Conservation (phyloP, 2,113 vertebrate genomes). For the Rattus rattus region DNA sequence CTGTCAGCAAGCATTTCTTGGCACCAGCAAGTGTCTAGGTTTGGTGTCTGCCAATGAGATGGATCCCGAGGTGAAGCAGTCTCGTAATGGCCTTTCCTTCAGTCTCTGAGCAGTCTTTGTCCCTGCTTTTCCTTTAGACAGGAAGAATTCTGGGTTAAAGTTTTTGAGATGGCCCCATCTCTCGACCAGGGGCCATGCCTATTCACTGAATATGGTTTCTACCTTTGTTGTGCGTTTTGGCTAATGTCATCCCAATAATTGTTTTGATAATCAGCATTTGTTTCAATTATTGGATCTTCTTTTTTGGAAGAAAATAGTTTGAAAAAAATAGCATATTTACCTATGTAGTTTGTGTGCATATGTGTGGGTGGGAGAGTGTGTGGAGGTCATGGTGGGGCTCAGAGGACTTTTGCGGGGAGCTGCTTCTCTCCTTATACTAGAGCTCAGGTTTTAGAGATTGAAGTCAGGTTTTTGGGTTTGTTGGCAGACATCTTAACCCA, state of each 20-base stretch:
- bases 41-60: no score
- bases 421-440: neutral
- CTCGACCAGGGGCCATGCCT: no score
- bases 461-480: neutral
- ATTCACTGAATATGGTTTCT: no score
- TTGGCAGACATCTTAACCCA: neutral
- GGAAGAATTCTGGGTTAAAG: no score
- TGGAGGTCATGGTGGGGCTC: neutral
- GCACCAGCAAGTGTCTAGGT: no score
- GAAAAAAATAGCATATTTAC: neutral
- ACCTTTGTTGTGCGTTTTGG: no score
- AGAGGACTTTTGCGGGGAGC: neutral
- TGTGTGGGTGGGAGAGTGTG: neutral
- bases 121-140: no score
- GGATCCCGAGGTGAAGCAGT: no score
- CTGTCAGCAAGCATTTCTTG: no score
- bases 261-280: constrained; percentile 3
- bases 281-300: constrained; percentile 3
- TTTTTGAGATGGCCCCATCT: no score
- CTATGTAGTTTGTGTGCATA: neutral
- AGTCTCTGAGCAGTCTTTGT: no score
- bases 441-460: neutral
- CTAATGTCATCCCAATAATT: neutral
- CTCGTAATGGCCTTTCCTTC: no score
- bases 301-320: neutral